Conservation (phyloP, 2,113 vertebrate species). For the Collichthys lucidus region DNA sequence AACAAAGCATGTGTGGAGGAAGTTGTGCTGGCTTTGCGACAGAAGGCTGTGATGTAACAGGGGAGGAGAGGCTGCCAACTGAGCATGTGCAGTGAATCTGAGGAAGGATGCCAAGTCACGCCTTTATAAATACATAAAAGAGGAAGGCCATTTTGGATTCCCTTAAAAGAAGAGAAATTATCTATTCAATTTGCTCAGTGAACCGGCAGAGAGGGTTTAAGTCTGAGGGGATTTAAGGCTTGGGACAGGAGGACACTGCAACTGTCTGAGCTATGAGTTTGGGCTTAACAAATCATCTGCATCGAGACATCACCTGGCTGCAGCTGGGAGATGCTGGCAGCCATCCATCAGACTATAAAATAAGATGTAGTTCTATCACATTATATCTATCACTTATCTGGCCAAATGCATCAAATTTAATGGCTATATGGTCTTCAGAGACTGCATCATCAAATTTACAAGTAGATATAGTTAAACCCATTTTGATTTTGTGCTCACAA, state of each 20-base stretch:
- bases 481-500: neutral
- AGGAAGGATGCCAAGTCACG: slow-evolving; percentile 41
- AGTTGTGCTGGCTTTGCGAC: slow-evolving; percentile 31
- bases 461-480: neutral
- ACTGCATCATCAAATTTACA: neutral
- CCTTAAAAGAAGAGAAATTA: slow-evolving; percentile 43
- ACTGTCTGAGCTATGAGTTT: slow-evolving; percentile 18
- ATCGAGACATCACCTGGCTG: slow-evolving; percentile 42
- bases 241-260: slow-evolving; percentile 48
- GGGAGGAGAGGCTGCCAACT: slow-evolving; percentile 31
- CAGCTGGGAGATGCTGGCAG: slow-evolving; percentile 8
- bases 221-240: slow-evolving; percentile 70
- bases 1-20: slow-evolving; percentile 12
- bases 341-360: slow-evolving; percentile 1
- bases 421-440: neutral
- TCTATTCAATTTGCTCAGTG: slow-evolving; percentile 54
- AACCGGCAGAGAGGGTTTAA: slow-evolving; percentile 31
- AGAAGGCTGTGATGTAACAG: slow-evolving; percentile 70
- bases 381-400: neutral
- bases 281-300: slow-evolving; percentile 62
- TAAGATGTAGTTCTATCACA: neutral
- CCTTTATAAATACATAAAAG: neutral
- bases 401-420: neutral
- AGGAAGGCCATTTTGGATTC: slow-evolving; percentile 53
- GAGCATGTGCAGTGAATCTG: slow-evolving; percentile 68